These are phyloP conservation scores for Archaeoteleia sp. DNA, from an alignment of 2,888 invertebrate genomes.

Conservation along the genomic window DNA sequence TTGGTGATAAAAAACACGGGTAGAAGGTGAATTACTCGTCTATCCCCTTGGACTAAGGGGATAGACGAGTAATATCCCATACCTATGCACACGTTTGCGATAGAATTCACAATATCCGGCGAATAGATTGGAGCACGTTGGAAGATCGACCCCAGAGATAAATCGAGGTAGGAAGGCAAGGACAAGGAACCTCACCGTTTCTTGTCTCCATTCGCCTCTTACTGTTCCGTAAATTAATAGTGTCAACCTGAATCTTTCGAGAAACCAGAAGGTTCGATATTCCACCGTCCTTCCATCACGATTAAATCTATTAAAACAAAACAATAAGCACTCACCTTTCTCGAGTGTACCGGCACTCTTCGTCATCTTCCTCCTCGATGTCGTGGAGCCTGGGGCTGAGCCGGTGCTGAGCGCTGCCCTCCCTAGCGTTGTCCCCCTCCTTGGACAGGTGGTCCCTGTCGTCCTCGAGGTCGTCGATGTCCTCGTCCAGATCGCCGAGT, in stretches of 20 bases:
- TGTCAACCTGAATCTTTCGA: too few species aligned
- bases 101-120: conserved; percentile 65
- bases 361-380: conserved; percentile 88
- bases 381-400: conserved; percentile 87
- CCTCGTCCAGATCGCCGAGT: conserved; percentile 67
- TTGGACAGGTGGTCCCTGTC: conserved; percentile 54
- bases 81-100: conserved; percentile 53
- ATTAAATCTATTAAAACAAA: too few species aligned
- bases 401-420: conserved; percentile 77
- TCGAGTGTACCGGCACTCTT: conserved; percentile 75
- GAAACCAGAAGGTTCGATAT: too few species aligned
- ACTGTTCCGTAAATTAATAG: background rate
- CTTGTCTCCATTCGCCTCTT: background rate
- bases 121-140: conserved; percentile 61
- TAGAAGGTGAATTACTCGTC: conserved; percentile 4
- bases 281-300: too few species aligned
- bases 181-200: conserved; percentile 30
- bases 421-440: conserved; percentile 60
- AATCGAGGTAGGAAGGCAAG: conserved; percentile 26
- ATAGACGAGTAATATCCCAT: conserved; percentile 49
- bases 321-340: conserved; percentile 63
- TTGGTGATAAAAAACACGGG: too few species aligned
- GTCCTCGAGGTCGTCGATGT: conserved; percentile 62
- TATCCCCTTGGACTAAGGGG: conserved; percentile 28
- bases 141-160: conserved; percentile 54